Base-by-base conservation (phyloP, 2,797 vertebrate genomes). In the Podargus strigoides region DNA sequence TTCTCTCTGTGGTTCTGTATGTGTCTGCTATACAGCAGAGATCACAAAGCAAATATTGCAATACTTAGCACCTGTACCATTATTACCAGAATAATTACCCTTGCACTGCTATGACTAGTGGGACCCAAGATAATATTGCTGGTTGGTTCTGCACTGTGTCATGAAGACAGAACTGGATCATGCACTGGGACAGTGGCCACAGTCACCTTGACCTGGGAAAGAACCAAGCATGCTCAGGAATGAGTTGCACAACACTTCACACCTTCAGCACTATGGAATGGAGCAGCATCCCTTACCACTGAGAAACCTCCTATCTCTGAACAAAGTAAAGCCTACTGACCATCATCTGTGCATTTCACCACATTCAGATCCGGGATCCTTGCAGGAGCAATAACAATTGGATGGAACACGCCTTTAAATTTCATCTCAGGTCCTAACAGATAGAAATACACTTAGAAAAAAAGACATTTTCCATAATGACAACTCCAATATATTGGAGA, bases 361-460 rank as follows among this genome's bases (percentile, higher is more conserved):
- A 98, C 85, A 17, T 97, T 98, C 81, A 99, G 97, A 89, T 99
- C 98, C 47, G 49, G 39, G 22, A 99, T 98, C 93, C 98, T 98
- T 77, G 95, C 97, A 55, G 98, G 98, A 72, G 97, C 98, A 83
- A 99, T 98, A 58, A 99, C 96, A 94, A 99, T 16, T 17, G 98
- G 98, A 94, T 99, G 98, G 55, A 98, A 90, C 41, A 97, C 64
- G 3, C 98, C 98, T 98, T 97, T 98, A 78, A 98, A 98, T 95
- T 98, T 99, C 46, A 98, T 96, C 41, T 98, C 95, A 26, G 97
- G 98, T 49, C 98, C 98, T 98, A 85, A 27, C 63, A 91, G 66
- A 64, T 10, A 90, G 75, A 79, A 80, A 53, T 0, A 84, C 30
- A 67, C 6, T 63, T 83, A 87, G 60, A 93, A 26, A 94, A 94